phyloP scores from a whole-genome alignment of 1,140 invertebrate genomes.

The Drosophila simulans region DNA sequence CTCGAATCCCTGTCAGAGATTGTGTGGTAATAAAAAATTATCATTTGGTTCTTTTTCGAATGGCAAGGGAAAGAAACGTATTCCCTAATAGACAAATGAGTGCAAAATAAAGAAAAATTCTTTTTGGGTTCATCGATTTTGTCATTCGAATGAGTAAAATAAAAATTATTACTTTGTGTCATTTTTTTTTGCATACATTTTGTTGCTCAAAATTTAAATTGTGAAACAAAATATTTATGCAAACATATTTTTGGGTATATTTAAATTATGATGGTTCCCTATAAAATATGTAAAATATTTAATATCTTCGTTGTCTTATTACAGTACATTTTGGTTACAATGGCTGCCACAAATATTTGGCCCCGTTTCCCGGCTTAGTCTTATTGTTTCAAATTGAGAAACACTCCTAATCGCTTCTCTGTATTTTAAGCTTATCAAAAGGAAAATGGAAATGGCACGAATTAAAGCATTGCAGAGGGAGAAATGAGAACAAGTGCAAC shows the following conservation, averaged over 20 bases:
- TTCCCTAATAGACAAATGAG: background rate
- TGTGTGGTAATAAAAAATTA: constrained; percentile 48
- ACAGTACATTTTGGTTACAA: background rate
- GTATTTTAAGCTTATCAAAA: constrained; percentile 27
- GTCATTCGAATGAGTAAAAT: background rate
- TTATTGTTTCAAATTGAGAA: constrained; percentile 18
- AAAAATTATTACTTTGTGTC: background rate
- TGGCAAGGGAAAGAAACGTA: background rate
- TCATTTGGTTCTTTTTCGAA: constrained; percentile 7
- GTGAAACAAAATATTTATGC: too few species aligned
- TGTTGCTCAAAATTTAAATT: too few species aligned
- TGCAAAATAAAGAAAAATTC: background rate
- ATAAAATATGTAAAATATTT: background rate
- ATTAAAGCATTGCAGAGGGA: constrained; percentile 18
- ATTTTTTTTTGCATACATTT: background rate
- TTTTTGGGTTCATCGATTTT: constrained; percentile 3
- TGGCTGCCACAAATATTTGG: background rate
- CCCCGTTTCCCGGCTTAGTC: background rate
- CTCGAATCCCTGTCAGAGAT: constrained; percentile 42
- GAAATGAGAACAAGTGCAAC: constrained; percentile 3
- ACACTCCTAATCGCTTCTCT: constrained; percentile 13
- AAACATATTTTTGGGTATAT: too few species aligned
- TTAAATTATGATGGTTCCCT: too few species aligned
- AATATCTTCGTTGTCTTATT: background rate
- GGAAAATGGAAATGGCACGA: constrained; percentile 10